Conservation (phyloP, 2,113 vertebrate genomes). For the Motacilla tschutschensis region DNA sequence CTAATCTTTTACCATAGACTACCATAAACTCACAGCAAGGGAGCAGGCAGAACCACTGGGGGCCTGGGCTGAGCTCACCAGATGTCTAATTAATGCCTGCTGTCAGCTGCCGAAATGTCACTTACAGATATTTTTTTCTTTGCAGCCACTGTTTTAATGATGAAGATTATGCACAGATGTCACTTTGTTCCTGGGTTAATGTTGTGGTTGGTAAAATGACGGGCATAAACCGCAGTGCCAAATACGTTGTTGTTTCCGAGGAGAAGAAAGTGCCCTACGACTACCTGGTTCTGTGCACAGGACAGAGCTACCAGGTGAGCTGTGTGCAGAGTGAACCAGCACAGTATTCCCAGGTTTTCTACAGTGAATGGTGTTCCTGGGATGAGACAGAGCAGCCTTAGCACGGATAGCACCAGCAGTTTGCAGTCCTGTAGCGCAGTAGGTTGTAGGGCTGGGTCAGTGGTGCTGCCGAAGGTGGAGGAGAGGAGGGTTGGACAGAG, state of each 20-base stretch:
- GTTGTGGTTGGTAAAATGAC: slow-evolving; percentile 87
- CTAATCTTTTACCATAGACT: not conserved
- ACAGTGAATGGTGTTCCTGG: not conserved
- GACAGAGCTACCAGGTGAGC: slow-evolving; percentile 89
- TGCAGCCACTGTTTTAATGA: slow-evolving; percentile 85
- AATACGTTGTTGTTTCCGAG: slow-evolving; percentile 77
- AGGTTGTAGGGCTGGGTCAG: not conserved
- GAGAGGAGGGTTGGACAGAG: not conserved
- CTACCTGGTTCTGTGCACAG: slow-evolving; percentile 87
- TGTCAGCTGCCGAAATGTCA: slow-evolving; percentile 74
- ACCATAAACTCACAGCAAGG: slow-evolving; percentile 43
- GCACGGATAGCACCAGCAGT: not conserved
- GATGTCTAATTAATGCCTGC: slow-evolving; percentile 75
- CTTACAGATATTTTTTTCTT: slow-evolving; percentile 66
- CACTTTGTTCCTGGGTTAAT: slow-evolving; percentile 79
- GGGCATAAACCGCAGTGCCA: slow-evolving; percentile 83
- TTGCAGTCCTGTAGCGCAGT: not conserved
- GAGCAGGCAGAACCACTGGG: slow-evolving; percentile 23
- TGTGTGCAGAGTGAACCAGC: not conserved
- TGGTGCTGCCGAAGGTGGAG: accelerated
- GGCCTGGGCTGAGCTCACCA: slow-evolving; percentile 50
- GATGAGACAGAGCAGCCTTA: not conserved
- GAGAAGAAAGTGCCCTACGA: slow-evolving; percentile 79
- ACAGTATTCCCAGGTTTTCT: accelerated
- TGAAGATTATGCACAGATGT: slow-evolving; percentile 81